Evolutionary conservation across 1,140 invertebrate genomes (phyloP).

Genomic region (Aplysia californica): DNA sequence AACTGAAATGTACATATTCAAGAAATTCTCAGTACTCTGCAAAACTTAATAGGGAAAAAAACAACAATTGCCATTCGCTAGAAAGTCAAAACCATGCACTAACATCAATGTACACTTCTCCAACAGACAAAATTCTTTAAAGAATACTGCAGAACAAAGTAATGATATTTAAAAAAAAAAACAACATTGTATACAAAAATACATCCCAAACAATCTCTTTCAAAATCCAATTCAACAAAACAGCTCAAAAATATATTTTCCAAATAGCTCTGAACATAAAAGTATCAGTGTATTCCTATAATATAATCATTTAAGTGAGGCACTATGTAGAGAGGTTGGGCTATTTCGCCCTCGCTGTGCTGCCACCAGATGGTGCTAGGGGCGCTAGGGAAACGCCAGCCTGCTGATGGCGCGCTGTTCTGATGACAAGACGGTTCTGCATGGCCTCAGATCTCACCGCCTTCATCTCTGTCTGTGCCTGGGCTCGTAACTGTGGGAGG

Average conservation of each 20-base stretch:
- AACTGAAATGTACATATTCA: too few species aligned
- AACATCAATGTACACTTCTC: too few species aligned
- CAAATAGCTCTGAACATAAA: not conserved
- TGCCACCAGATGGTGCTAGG: not conserved
- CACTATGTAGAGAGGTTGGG: not conserved
- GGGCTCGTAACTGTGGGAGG: conserved; percentile 60
- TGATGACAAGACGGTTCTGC: conserved; percentile 49
- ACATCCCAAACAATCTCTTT: too few species aligned
- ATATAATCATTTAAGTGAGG: not conserved
- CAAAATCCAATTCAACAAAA: too few species aligned
- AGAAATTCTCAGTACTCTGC: too few species aligned
- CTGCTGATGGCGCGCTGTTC: conserved; percentile 11
- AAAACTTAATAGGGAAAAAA: too few species aligned
- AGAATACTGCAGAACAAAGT: too few species aligned
- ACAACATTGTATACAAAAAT: too few species aligned
- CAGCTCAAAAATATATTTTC: not conserved
- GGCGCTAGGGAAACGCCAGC: not conserved
- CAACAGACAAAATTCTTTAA: too few species aligned
- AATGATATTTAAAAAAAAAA: too few species aligned
- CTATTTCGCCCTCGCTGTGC: not conserved
- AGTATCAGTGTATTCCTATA: not conserved
- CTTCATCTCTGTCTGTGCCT: conserved; percentile 66
- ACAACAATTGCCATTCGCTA: too few species aligned
- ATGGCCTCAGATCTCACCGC: conserved; percentile 63
- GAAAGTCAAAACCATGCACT: too few species aligned